Base-by-base conservation (phyloP, 2,113 vertebrate species). In the Oryzias curvinotus region DNA sequence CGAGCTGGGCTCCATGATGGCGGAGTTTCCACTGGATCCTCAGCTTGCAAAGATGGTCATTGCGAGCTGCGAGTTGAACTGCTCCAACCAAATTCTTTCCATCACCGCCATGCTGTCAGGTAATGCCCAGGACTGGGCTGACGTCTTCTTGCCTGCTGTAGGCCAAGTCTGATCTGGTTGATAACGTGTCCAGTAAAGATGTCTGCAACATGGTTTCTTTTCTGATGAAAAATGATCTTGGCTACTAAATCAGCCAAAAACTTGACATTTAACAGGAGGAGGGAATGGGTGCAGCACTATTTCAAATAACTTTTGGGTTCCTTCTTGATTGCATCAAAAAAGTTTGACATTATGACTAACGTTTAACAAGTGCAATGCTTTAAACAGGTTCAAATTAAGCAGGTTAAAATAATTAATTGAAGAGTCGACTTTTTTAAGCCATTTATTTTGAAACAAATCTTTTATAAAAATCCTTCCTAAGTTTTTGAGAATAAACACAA, bases 61-160 rank as follows among this genome's bases (percentile, higher is more conserved):
- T 86, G 97, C 97, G 73, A 98, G 96, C 92, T 99, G 97, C 92
- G 97, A 99, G 87, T 98, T 96, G 92, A 98, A 99, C 94, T 99
- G 97, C 92, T 99, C 97, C 89, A 99, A 99, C 65, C 97, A 99
- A 95, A 96, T 99, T 92, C 96, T 99, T 78, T 99, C 97, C 91
- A 99, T 99, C 91, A 99, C 97, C 83, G 97, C 97, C 88, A 99
- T 99, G 97, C 90, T 99, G 95, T 99, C 97, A 98, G 97, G 97
- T 99, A 98, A 97, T 95, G 92, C 90, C 90, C 92, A 90, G 91
- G 71, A 90, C 86, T 90, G 92, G 85, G 85, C 85, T 71, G 72
- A 77, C 80, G 19, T 68, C 73, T 72, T 67, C 76, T 81, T 61
- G 53, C 76, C 78, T 69, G 54, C 75, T 73, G 15, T 71, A 61